Evolutionary conservation across 2,888 invertebrate species (phyloP).

Genomic region (Apamea monoglypha): DNA sequence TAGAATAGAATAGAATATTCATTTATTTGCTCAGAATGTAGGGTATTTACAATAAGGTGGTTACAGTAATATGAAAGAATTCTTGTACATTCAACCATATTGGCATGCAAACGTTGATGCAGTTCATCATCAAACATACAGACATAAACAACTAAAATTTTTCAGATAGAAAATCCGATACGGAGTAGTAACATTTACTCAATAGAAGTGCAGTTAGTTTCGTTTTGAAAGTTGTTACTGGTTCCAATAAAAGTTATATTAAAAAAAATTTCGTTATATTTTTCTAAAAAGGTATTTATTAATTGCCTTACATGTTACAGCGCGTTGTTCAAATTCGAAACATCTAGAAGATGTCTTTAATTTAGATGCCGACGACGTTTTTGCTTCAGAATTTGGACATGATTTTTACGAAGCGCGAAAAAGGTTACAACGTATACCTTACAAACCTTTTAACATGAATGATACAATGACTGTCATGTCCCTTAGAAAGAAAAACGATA

Average conservation of each 20-base stretch:
- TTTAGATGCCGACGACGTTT: constrained; percentile 24
- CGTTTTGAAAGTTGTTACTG: too few species aligned
- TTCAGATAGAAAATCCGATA: too few species aligned
- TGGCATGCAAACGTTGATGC: too few species aligned
- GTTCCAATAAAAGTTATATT: neutral
- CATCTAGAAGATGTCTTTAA: constrained; percentile 22
- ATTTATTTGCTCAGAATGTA: too few species aligned
- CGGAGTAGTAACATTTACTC: too few species aligned
- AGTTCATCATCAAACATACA: too few species aligned
- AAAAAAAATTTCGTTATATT: neutral
- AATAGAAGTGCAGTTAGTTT: too few species aligned
- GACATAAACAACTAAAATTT: too few species aligned
- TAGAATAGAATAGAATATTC: too few species aligned
- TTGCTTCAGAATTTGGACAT: constrained; percentile 28
- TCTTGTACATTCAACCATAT: too few species aligned
- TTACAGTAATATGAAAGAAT: too few species aligned
- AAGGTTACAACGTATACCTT: neutral
- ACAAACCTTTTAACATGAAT: neutral
- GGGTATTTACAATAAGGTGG: too few species aligned
- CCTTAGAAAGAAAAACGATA: neutral
- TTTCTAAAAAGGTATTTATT: neutral
- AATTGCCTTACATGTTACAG: constrained; percentile 23
- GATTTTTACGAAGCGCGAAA: constrained; percentile 39
- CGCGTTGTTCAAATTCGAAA: constrained; percentile 1
- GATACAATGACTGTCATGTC: accelerated